Conservation (phyloP, 2,797 vertebrate genomes). For the Acipenser ruthenus region DNA sequence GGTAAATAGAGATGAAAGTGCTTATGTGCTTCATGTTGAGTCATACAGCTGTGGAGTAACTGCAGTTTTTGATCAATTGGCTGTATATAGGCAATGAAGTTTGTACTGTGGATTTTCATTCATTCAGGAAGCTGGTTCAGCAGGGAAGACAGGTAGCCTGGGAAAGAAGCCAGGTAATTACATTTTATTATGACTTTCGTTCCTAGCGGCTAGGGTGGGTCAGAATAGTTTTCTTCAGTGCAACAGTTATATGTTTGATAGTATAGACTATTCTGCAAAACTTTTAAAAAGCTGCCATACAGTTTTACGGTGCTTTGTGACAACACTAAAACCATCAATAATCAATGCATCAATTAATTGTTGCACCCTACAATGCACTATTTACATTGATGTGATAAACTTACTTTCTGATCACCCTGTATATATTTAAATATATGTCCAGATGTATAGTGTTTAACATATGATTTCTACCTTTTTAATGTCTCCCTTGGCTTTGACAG, state of each 20-base stretch:
- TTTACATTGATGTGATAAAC: no score
- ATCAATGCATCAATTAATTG: background rate
- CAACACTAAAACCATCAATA: no score
- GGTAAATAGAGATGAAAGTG: no score
- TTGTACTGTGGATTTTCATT: slow-evolving; percentile 18
- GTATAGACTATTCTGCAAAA: no score
- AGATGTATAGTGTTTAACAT: background rate
- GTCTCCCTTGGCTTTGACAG: slow-evolving; percentile 45
- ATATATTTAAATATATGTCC: background rate
- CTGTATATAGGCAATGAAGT: background rate
- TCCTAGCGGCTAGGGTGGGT: background rate
- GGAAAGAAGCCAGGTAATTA: slow-evolving; percentile 94
- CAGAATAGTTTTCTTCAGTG: background rate
- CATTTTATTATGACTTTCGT: background rate
- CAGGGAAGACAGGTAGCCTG: slow-evolving; percentile 90
- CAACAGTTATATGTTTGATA: background rate
- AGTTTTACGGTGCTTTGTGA: no score
- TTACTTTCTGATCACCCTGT: no score
- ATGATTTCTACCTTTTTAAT: background rate
- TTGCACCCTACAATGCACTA: no score
- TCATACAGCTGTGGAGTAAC: no score
- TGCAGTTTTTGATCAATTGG: slow-evolving; percentile 33
- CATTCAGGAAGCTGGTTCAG: slow-evolving; percentile 72
- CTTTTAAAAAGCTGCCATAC: no score
- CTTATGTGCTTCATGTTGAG: no score